phyloP scores from a whole-genome alignment of 2,797 vertebrate species.

The Sebastiscus albofasciatus region DNA sequence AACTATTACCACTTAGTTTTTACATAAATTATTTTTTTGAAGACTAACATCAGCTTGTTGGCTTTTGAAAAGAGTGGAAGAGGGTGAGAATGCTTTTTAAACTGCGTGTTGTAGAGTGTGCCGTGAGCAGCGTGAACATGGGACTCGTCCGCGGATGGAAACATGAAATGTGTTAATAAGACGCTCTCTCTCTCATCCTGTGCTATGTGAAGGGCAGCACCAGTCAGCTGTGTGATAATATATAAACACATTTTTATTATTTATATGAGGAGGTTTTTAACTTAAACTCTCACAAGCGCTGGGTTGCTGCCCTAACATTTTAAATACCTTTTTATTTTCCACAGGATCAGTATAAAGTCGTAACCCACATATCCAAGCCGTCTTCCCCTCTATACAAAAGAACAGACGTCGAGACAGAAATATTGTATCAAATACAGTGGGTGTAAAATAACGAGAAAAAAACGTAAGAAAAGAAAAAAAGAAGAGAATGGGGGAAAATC shows the following conservation, averaged over 20 bases:
- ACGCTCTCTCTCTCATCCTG: conserved; percentile 64
- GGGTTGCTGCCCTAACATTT: conserved; percentile 81
- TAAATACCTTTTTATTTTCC: conserved; percentile 78
- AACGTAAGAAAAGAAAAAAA: conserved; percentile 28
- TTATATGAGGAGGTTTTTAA: conserved; percentile 89
- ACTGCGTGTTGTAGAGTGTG: conserved; percentile 69
- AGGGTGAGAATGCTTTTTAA: conserved; percentile 81
- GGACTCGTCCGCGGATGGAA: conserved; percentile 60
- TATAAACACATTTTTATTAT: conserved; percentile 89
- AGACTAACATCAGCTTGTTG: conserved; percentile 83
- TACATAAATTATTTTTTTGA: conserved; percentile 89
- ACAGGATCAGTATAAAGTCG: conserved; percentile 79
- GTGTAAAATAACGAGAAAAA: conserved; percentile 70
- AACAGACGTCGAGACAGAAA: conserved; percentile 66
- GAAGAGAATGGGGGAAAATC: conserved; percentile 66
- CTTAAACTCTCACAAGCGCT: conserved; percentile 83
- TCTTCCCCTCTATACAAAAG: conserved; percentile 80
- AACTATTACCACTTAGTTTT: conserved; percentile 86
- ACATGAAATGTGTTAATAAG: conserved; percentile 73
- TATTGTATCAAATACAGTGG: conserved; percentile 75
- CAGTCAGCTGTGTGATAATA: conserved; percentile 81
- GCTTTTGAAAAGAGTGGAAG: conserved; percentile 77
- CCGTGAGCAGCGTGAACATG: conserved; percentile 68
- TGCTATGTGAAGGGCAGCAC: conserved; percentile 77
- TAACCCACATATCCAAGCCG: conserved; percentile 81